phyloP scores from a whole-genome alignment of 1,140 invertebrate genomes.

The Prorops nasuta region DNA sequence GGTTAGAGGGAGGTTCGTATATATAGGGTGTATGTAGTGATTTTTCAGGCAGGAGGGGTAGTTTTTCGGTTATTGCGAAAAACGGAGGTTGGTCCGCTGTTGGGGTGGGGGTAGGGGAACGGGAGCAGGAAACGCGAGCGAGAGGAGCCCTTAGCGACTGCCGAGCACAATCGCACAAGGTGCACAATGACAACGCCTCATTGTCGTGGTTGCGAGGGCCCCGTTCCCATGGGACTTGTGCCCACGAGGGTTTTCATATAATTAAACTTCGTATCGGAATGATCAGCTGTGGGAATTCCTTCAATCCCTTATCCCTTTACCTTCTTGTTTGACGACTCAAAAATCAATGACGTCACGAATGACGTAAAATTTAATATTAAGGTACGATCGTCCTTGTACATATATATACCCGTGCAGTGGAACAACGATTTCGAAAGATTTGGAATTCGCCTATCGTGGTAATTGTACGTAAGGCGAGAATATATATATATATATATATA shows the following conservation, averaged over 20 bases:
- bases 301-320: background rate
- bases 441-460: too few species aligned
- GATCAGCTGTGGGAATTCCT: slow-evolving; percentile 32
- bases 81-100: slow-evolving; percentile 18
- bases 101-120: slow-evolving; percentile 12
- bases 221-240: slow-evolving; percentile 33
- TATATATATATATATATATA: too few species aligned
- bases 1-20: background rate
- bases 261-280: slow-evolving; percentile 35
- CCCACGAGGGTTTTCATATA: slow-evolving; percentile 29
- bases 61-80: slow-evolving; percentile 29
- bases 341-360: too few species aligned
- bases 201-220: slow-evolving; percentile 27
- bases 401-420: too few species aligned
- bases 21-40: background rate
- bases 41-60: too few species aligned
- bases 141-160: slow-evolving; percentile 18
- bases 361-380: too few species aligned
- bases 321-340: background rate
- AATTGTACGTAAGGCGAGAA: too few species aligned
- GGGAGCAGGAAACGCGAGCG: slow-evolving; percentile 14
- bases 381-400: too few species aligned
- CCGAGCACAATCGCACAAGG: slow-evolving; percentile 30
- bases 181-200: slow-evolving; percentile 36
- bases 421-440: too few species aligned